A percentile compares a stretch with the other conserved stretches of the same genome.
Evolutionary conservation across 2,888 invertebrate genomes (phyloP).

Genomic region (Apodemia zela): DNA sequence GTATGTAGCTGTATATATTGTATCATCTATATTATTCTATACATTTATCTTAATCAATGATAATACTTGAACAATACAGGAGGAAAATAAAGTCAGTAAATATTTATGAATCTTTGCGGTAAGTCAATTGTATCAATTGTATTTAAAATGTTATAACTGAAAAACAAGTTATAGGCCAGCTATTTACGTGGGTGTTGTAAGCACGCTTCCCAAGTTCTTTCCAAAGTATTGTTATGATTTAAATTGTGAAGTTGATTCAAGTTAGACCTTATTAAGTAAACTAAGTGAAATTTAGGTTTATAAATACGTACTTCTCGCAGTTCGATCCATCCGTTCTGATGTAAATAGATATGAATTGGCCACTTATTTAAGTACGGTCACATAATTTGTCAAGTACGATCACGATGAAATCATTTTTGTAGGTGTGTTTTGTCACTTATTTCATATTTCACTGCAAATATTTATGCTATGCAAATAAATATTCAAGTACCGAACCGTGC

Average conservation of each 20-base stretch:
- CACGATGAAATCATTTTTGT: neutral
- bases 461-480: slow-evolving; percentile 28
- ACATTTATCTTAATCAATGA: neutral
- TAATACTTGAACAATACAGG: neutral
- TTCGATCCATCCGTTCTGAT: slow-evolving; percentile 58
- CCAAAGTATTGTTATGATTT: neutral
- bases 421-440: slow-evolving; percentile 1
- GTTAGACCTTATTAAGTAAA: neutral
- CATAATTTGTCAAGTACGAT: slow-evolving; percentile 22
- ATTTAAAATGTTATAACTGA: neutral
- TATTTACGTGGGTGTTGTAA: slow-evolving; percentile 22
- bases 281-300: neutral
- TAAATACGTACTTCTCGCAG: slow-evolving; percentile 51
- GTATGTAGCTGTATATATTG: too few species aligned
- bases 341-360: slow-evolving; percentile 23
- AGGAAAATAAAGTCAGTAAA: neutral
- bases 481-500: slow-evolving; percentile 23
- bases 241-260: neutral
- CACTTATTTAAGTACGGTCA: slow-evolving; percentile 22
- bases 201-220: neutral
- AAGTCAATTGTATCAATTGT: neutral
- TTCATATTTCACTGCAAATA: slow-evolving; percentile 27
- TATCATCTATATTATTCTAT: too few species aligned
- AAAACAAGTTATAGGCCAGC: neutral
- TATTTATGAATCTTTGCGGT: neutral